Evolutionary conservation across 2,113 vertebrate genomes (phyloP).

Genomic region (Indri indri): DNA sequence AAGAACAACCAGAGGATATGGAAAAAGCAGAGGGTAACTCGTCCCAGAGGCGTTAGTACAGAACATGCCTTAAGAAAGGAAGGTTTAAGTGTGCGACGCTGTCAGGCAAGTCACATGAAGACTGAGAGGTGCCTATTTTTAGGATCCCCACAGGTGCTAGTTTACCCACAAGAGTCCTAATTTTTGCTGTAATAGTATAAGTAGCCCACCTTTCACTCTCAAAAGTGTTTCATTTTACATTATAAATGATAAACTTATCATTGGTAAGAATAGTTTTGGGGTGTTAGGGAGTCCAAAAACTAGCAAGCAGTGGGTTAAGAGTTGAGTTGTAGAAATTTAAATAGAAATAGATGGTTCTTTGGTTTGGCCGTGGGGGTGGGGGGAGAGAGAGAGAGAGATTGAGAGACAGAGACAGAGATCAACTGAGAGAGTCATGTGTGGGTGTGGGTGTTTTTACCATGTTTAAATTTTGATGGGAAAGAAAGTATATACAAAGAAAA

Average conservation of each 20-base stretch:
- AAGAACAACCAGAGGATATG: not conserved
- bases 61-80: not conserved
- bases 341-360: not conserved
- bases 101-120: not conserved
- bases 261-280: not conserved
- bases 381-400: no score
- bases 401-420: no score
- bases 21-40: not conserved
- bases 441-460: not conserved
- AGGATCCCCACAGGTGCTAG: not conserved
- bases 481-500: not conserved
- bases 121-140: not conserved
- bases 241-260: not conserved
- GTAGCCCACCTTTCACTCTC: not conserved
- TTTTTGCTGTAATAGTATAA: not conserved
- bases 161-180: not conserved
- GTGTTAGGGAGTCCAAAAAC: not conserved
- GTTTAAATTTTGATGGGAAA: not conserved
- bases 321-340: not conserved
- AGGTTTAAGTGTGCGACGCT: fast-evolving
- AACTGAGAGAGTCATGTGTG: not conserved
- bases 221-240: not conserved
- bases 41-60: not conserved
- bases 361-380: not conserved
- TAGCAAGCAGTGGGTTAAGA: not conserved